Base-by-base conservation (phyloP, 2,888 invertebrate species). In the Vannuccia rotundouncinata region DNA sequence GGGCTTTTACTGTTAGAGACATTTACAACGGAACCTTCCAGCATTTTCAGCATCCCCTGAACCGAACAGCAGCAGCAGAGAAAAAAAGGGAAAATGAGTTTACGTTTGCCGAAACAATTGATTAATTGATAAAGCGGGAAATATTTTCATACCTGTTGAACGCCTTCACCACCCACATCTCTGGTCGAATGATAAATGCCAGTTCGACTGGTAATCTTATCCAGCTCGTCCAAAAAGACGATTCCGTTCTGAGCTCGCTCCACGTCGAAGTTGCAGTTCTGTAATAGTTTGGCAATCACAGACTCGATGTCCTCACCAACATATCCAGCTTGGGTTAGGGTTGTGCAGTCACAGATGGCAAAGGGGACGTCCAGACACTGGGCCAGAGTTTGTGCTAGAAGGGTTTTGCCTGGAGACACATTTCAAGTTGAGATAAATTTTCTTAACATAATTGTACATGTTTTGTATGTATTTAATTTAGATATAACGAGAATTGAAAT, bases 301-400 rank as follows among this genome's bases (percentile, higher is more conserved):
- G 95, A 95, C 89, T 99, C 98, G 85, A 99, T 97, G 88, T 99
- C 99, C 89, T 99, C 98, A n/a, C 99, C 99, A 2, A 99, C 98
- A 88, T 98, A 98, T 59, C 98, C 88, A 29, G 88, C 88, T 83
- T 88, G 87, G 10, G 88, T 88, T 78, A 88, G 82, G 2, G 87
- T 87, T 0, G 88, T 88, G 89, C 98, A 98, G 90, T 99, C 98
- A 89, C 97, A 97, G 86, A 97, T 97, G 31, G 97, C 97, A 90
- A 98, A 98, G 80, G 99, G 99, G 82, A 99, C 98, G 89, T 99
- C 97, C 84, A 99, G 90, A 88, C 97, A 96, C 85, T 93, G 93
- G 76, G 99, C 98, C 87, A 99, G 93, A 31, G 96, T 97, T 89
- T 99, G 96, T 1, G 98, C 98, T 82, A 99, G 90, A 27, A 97